These are phyloP conservation scores for Drosophila kohkoa DNA, from an alignment of 1,140 invertebrate species.

Conservation along the genomic window DNA sequence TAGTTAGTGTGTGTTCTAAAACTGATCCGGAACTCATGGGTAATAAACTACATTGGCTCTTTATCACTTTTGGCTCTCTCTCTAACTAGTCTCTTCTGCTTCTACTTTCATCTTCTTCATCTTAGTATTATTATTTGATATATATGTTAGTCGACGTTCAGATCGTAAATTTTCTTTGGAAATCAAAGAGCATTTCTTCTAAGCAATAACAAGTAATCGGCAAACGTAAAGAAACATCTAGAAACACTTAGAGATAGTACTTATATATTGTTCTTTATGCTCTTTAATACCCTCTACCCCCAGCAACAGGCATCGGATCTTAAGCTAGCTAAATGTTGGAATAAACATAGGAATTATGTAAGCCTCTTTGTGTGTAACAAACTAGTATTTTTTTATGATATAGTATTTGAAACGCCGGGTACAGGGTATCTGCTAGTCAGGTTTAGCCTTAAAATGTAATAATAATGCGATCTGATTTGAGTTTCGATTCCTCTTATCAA, in stretches of 20 bases:
- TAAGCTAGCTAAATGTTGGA: not conserved
- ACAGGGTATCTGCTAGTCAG: slow-evolving; percentile 20
- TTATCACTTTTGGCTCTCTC: slow-evolving; percentile 26
- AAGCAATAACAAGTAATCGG: slow-evolving; percentile 50
- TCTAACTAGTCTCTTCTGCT: slow-evolving; percentile 14
- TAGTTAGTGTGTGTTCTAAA: not conserved
- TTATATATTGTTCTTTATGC: not conserved
- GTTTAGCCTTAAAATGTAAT: slow-evolving; percentile 25
- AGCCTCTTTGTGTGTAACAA: not conserved
- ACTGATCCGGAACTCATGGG: slow-evolving; percentile 4
- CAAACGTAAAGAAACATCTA: not conserved
- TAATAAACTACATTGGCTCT: slow-evolving; percentile 23
- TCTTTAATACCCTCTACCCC: slow-evolving; percentile 7
- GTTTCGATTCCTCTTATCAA: not conserved
- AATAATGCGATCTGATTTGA: slow-evolving; percentile 14
- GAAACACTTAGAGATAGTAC: slow-evolving; percentile 12
- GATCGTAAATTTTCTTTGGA: slow-evolving; percentile 48
- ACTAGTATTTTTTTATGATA: slow-evolving; percentile 11
- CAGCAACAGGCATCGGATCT: slow-evolving; percentile 3
- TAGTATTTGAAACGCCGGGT: slow-evolving; percentile 6
- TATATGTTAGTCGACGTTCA: slow-evolving; percentile 15
- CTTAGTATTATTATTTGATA: slow-evolving; percentile 9
- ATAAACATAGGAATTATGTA: slow-evolving; percentile 48
- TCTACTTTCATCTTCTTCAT: not conserved
- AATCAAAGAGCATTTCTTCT: slow-evolving; percentile 21